Base-by-base conservation (phyloP, 1,140 invertebrate species). In the Orchesella cincta region DNA sequence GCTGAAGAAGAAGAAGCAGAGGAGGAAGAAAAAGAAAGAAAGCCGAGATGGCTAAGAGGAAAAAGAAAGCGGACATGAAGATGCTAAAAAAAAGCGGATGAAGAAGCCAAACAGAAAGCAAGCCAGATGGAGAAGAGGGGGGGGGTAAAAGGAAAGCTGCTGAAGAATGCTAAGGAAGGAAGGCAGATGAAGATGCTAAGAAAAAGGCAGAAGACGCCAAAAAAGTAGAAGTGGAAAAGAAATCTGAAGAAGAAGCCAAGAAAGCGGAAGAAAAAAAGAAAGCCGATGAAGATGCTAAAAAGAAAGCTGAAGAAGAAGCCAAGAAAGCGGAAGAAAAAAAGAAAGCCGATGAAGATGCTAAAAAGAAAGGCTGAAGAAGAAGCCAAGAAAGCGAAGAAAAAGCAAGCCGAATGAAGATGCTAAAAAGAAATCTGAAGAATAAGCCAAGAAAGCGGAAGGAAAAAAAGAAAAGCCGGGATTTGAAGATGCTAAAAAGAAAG, bases 161-260 rank as follows among this genome's bases (percentile, higher is more conserved):
- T 14, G 46, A 73, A 2, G 71, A 5, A 3, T 34, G 46, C 2
- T 39, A 72, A 46, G 51, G 73, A 36, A 75, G 31, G 34, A 35
- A 14, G 23, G 36, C 16, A 28, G 26, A 73, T n/a, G 36, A 73
- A 73, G 2, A 3, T 8, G 71, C 18, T 5, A 51, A 73, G 16
- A 28, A 67, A n/a, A 67, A 67, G 31, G 62, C 62, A 73, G 28
- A 51, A 36, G 34, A 14, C 36, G 26, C 78, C 57, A 62, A 80
- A 80, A 46, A 57, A 80, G 64, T 74, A 78, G n/a, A n/a, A n/a
- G n/a, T n/a, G 46, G 36, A 79, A 18, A 62, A 1, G 3, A 39
- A 46, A 74, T 26, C 72, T 8, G 46, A 74, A 23, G 36, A 74
- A 28, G 83, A 82, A 75, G 77, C 70, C 39, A 75, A 78, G 57